Percentiles rank a stretch among this genome's conserved stretches.
Conservation (phyloP, 2,797 vertebrate genomes). For the Halcyon smyrnensis region DNA sequence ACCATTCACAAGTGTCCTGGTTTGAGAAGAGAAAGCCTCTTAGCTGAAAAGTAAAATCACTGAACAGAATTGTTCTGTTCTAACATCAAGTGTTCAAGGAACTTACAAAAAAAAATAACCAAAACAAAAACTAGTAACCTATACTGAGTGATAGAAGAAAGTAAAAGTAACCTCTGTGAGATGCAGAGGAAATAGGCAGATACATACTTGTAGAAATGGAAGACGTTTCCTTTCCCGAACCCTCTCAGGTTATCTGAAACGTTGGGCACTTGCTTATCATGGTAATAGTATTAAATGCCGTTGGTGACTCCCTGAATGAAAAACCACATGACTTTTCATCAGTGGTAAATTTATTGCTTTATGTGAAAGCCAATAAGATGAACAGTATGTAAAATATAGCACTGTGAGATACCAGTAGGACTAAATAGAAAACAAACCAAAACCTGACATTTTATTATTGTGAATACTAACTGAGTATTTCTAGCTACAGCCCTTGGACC, state of each 20-base stretch:
- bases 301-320: background rate
- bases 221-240: constrained; percentile 2
- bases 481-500: background rate
- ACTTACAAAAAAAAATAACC: background rate
- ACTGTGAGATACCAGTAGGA: background rate
- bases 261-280: background rate
- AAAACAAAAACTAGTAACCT: background rate
- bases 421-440: background rate
- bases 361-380: background rate
- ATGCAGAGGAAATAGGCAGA: background rate
- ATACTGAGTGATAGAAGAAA: background rate
- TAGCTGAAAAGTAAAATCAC: no score
- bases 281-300: background rate
- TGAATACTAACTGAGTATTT: background rate
- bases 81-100: background rate
- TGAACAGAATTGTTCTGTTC: no score
- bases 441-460: background rate
- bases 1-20: background rate
- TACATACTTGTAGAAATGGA: background rate
- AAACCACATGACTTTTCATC: background rate
- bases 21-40: no score
- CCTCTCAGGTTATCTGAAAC: constrained; percentile 13
- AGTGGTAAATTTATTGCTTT: background rate
- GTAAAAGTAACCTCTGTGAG: background rate
- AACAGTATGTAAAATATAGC: background rate